Evolutionary conservation across 1,140 invertebrate species (phyloP).

Genomic region (Delia radicum): DNA sequence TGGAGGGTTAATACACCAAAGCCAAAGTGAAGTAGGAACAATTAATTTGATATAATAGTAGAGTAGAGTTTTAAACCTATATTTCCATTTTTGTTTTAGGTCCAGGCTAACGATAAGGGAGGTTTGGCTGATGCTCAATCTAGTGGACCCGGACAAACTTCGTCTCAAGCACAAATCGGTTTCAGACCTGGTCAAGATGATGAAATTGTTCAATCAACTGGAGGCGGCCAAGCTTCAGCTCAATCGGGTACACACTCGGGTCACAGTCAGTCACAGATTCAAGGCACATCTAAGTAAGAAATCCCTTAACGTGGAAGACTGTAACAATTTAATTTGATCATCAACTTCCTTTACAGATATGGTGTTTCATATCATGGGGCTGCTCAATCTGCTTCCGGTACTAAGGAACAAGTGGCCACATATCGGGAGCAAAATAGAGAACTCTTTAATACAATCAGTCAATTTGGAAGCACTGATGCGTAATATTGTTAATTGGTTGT

Average conservation of each 20-base stretch:
- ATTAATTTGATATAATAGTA: too few relatives aligned
- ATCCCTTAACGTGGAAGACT: too few relatives aligned
- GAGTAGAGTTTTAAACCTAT: too few relatives aligned
- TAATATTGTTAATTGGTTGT: constrained; percentile 23
- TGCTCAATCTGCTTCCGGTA: constrained; percentile 76
- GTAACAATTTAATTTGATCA: too few relatives aligned
- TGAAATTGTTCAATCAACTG: constrained; percentile 61
- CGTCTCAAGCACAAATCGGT: constrained; percentile 82
- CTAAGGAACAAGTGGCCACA: constrained; percentile 58
- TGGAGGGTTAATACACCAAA: constrained; percentile 71
- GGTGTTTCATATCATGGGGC: constrained; percentile 79
- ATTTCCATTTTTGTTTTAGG: constrained; percentile 63
- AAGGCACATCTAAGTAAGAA: constrained; percentile 66
- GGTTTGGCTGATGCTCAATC: constrained; percentile 82
- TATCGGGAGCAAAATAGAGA: constrained; percentile 56
- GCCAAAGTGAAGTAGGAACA: constrained; percentile 52
- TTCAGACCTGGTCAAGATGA: constrained; percentile 71
- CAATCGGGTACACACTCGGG: constrained; percentile 72
- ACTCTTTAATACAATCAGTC: constrained; percentile 53
- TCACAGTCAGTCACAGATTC: constrained; percentile 77
- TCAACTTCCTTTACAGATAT: constrained; percentile 55
- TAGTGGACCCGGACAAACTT: constrained; percentile 77
- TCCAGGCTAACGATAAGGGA: constrained; percentile 74
- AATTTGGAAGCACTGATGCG: constrained; percentile 49
- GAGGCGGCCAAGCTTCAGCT: constrained; percentile 74